Evolutionary conservation across 2,797 vertebrate genomes (phyloP).

Genomic region (Gambelia wislizenii): DNA sequence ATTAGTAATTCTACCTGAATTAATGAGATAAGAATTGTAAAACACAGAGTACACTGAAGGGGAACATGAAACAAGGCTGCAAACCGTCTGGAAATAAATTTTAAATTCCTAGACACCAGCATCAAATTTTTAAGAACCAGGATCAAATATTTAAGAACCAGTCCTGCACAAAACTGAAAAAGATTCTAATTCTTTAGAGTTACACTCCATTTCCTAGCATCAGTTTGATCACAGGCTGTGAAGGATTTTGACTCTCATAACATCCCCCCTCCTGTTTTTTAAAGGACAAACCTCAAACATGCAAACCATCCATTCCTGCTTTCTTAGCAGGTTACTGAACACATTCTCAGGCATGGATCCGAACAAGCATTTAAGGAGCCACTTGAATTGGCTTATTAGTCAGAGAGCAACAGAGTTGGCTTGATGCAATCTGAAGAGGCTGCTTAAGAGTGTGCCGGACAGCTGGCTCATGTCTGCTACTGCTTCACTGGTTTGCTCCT

Average conservation of each 20-base stretch:
- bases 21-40: slow-evolving; percentile 5
- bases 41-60: background rate
- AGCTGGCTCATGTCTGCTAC: no score
- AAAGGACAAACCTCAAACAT: background rate
- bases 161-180: background rate
- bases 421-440: background rate
- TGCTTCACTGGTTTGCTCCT: background rate
- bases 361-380: background rate
- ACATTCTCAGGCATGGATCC: background rate
- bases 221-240: no score
- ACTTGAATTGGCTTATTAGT: background rate
- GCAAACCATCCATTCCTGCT: slow-evolving; percentile 34
- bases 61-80: background rate
- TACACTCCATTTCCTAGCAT: background rate
- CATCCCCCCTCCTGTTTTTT: background rate
- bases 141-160: slow-evolving; percentile 1
- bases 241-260: background rate
- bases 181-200: background rate
- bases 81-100: slow-evolving; percentile 1
- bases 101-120: background rate
- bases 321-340: slow-evolving; percentile 28
- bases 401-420: slow-evolving; percentile 17
- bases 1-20: slow-evolving; percentile 16
- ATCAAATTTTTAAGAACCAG: slow-evolving; percentile 9
- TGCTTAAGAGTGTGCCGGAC: background rate